Conservation (phyloP, 2,888 invertebrate species). For the Troglohyphantes excavatus region DNA sequence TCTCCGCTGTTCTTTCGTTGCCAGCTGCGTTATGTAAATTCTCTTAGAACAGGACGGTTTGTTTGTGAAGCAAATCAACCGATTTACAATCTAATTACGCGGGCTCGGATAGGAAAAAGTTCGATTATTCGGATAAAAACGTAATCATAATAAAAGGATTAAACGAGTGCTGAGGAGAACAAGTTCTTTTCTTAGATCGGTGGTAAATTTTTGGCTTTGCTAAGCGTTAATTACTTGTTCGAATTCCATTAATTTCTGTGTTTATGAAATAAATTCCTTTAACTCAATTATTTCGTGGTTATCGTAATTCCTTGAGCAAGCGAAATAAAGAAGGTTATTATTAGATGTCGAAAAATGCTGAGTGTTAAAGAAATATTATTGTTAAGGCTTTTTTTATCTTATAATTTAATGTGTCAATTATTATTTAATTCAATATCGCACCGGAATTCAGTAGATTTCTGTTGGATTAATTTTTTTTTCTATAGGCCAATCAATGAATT, state of each 20-base stretch:
- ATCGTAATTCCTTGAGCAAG: background rate
- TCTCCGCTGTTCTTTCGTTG: constrained; percentile 16
- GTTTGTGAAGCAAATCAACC: constrained; percentile 18
- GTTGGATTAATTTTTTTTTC: too few species aligned
- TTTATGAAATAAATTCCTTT: background rate
- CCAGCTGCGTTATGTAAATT: constrained; percentile 37
- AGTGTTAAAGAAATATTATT: too few species aligned
- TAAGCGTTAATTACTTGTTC: constrained; percentile 8
- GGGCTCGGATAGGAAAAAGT: constrained; percentile 12
- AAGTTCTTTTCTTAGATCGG: background rate
- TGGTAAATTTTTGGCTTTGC: background rate
- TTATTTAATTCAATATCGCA: too few species aligned
- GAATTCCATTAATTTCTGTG: constrained; percentile 37
- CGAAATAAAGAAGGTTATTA: background rate
- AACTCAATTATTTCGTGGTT: constrained; percentile 7
- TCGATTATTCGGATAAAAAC: constrained; percentile 5
- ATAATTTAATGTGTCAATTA: too few species aligned
- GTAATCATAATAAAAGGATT: constrained; percentile 52
- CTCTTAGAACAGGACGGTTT: constrained; percentile 8
- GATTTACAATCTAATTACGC: constrained; percentile 45
- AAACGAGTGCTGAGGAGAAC: background rate
- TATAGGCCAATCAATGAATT: too few species aligned
- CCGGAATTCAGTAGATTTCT: too few species aligned
- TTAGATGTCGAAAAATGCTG: background rate
- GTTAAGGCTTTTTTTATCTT: too few species aligned